Conservation (phyloP, 1,140 invertebrate genomes). For the Nylanderia fulva region DNA sequence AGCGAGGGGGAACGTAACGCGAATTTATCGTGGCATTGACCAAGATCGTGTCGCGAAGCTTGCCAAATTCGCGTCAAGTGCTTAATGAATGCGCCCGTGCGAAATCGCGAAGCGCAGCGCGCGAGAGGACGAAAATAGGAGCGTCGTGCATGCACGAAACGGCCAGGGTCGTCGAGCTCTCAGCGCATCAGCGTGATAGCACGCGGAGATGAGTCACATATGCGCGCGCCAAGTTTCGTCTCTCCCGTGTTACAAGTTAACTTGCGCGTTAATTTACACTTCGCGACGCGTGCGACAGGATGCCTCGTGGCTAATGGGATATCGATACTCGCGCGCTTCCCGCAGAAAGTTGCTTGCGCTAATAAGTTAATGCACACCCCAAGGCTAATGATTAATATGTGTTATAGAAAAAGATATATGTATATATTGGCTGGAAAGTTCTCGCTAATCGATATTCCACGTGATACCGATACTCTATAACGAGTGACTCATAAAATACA, state of each 20-base stretch:
- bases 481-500: slow-evolving; percentile 26
- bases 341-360: slow-evolving; percentile 11
- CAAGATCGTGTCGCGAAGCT: not conserved
- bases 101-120: slow-evolving; percentile 35
- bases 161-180: slow-evolving; percentile 58
- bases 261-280: slow-evolving; percentile 34
- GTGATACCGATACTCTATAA: slow-evolving; percentile 20
- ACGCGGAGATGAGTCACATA: slow-evolving; percentile 63
- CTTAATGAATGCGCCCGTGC: slow-evolving; percentile 28
- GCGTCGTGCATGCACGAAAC: slow-evolving; percentile 15
- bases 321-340: not conserved
- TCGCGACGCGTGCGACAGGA: not conserved
- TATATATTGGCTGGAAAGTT: slow-evolving; percentile 30
- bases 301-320: slow-evolving; percentile 13
- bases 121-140: slow-evolving; percentile 61
- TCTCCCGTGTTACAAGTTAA: slow-evolving; percentile 8
- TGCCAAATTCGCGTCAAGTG: slow-evolving; percentile 37
- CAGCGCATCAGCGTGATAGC: slow-evolving; percentile 59
- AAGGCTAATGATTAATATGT: slow-evolving; percentile 36
- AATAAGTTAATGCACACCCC: slow-evolving; percentile 27
- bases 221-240: slow-evolving; percentile 25
- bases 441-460: slow-evolving; percentile 27
- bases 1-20: not conserved
- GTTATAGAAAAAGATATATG: slow-evolving; percentile 9
- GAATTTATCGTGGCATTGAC: slow-evolving; percentile 30